Evolutionary conservation across 2,113 vertebrate species (phyloP).

Genomic region (Malurus alboscapulatus): DNA sequence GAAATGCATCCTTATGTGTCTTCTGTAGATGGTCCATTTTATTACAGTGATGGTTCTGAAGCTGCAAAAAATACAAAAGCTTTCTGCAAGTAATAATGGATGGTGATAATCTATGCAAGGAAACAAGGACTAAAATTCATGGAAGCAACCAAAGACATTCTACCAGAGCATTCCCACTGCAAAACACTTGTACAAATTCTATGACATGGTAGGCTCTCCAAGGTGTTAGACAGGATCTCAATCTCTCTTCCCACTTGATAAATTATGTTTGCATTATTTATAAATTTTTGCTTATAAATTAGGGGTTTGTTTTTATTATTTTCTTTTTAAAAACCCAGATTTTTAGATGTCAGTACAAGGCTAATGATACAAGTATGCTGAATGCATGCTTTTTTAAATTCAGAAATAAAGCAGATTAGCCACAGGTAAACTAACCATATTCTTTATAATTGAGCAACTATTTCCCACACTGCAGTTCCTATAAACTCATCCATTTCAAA

Average conservation of each 20-base stretch:
- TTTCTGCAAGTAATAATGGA: neutral
- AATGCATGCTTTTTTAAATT: neutral
- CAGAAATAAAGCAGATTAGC: neutral
- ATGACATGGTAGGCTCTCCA: neutral
- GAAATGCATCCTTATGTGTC: neutral
- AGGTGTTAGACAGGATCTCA: neutral
- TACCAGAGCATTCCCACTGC: neutral
- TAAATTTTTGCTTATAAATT: neutral
- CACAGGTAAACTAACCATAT: neutral
- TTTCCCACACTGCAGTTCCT: neutral
- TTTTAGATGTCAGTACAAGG: neutral
- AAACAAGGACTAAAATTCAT: neutral
- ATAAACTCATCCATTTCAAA: neutral
- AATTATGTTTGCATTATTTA: neutral
- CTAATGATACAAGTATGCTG: neutral
- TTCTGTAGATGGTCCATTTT: neutral
- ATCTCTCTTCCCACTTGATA: neutral
- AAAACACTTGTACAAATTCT: neutral
- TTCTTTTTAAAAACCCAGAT: neutral
- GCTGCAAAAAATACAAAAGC: neutral
- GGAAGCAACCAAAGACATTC: neutral
- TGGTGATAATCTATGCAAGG: neutral
- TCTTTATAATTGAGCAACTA: neutral
- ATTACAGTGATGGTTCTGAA: neutral
- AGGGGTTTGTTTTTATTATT: neutral